These are phyloP conservation scores for Gallinago jamesoni DNA, from an alignment of 2,113 vertebrate genomes.

Conservation along the genomic window DNA sequence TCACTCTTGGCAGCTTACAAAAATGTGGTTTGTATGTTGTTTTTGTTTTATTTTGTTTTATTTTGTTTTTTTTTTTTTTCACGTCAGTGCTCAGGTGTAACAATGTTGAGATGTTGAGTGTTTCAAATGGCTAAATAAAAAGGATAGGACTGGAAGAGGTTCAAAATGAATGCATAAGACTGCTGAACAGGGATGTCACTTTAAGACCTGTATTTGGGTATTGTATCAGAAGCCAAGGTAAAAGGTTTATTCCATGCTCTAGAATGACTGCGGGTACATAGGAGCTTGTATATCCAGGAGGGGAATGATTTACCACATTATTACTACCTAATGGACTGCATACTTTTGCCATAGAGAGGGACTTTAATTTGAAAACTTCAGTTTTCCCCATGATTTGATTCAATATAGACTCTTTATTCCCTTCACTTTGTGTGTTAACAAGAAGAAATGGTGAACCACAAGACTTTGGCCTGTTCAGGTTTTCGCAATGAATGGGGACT, in stretches of 20 bases:
- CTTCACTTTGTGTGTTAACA: background rate
- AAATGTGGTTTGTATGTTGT: background rate
- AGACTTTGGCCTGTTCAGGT: background rate
- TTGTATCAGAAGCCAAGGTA: background rate
- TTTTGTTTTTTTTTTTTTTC: background rate
- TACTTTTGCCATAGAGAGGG: background rate
- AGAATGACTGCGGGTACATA: background rate
- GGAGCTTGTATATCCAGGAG: background rate
- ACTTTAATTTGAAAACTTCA: background rate
- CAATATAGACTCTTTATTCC: background rate
- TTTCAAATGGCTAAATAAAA: background rate
- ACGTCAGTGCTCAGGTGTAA: background rate
- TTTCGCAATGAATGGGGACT: background rate
- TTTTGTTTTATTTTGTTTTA: background rate
- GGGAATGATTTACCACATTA: background rate
- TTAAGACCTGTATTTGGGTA: background rate
- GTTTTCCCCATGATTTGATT: background rate
- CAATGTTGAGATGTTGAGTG: background rate
- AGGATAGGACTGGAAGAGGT: background rate
- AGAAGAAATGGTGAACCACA: background rate
- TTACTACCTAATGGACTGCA: background rate
- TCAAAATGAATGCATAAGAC: background rate
- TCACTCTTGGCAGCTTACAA: background rate
- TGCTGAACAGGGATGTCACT: background rate
- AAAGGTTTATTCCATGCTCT: background rate